These are phyloP conservation scores for Columba livia DNA, from an alignment of 2,113 vertebrate genomes.

Conservation along the genomic window DNA sequence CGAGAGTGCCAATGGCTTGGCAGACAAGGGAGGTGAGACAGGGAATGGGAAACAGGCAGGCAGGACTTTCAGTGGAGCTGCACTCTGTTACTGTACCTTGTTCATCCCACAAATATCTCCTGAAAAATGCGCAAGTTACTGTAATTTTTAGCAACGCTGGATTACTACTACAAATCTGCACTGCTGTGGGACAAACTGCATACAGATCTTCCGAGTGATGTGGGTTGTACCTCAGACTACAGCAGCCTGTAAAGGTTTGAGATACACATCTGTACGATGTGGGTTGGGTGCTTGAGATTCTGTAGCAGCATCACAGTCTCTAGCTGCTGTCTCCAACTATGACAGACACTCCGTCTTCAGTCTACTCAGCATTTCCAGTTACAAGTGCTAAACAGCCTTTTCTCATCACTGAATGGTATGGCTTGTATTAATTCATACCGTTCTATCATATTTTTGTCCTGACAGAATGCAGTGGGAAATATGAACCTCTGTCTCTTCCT, in stretches of 20 bases:
- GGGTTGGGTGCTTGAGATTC: background rate
- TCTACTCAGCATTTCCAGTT: background rate
- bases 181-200: background rate
- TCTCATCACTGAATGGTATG: background rate
- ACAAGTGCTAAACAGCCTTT: background rate
- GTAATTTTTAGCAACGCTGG: background rate
- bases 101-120: background rate
- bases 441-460: background rate
- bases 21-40: background rate
- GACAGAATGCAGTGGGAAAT: background rate
- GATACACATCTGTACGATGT: rapidly evolving
- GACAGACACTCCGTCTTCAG: background rate
- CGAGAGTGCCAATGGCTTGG: background rate
- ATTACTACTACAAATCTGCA: background rate
- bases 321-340: background rate
- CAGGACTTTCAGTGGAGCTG: background rate
- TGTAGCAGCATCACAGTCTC: background rate
- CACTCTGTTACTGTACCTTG: background rate
- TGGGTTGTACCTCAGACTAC: background rate
- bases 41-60: background rate
- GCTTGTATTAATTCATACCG: background rate
- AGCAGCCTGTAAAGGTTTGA: background rate
- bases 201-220: background rate
- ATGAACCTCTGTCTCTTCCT: background rate
- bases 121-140: background rate